Percentiles rank a stretch among this genome's conserved stretches.
phyloP scores from a whole-genome alignment of 2,113 vertebrate species.

The Rhea americana region DNA sequence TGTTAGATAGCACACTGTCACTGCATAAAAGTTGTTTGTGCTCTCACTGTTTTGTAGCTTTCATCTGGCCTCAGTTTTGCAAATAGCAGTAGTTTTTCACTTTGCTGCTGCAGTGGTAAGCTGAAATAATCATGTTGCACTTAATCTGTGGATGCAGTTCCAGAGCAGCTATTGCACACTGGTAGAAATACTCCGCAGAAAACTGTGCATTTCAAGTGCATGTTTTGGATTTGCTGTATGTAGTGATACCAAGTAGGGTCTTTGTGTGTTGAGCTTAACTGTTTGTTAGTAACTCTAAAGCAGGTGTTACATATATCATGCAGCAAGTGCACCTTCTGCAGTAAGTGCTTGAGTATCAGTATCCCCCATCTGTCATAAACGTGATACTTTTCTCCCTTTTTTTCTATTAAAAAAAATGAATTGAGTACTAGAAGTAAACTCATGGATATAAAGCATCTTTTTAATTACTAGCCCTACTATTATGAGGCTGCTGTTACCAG shows the following conservation, averaged over 20 bases:
- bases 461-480: rapidly evolving
- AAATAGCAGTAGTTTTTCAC: background rate
- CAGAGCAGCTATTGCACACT: rapidly evolving
- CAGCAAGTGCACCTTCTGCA: background rate
- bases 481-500: background rate
- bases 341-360: background rate
- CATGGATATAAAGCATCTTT: background rate
- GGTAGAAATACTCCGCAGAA: background rate
- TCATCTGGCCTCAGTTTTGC: background rate
- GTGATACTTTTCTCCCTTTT: background rate
- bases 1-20: background rate
- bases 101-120: background rate
- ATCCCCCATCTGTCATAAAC: rapidly evolving
- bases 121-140: background rate
- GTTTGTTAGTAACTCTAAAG: background rate
- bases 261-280: background rate
- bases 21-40: background rate
- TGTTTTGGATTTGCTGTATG: background rate
- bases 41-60: background rate
- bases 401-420: background rate
- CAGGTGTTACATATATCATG: rapidly evolving
- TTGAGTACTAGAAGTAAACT: background rate
- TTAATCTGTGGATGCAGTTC: background rate
- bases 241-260: background rate
- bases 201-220: rapidly evolving